Evolutionary conservation across 2,888 invertebrate genomes (phyloP), one percentile per base, ranked within the genome.

Genomic region (Xanthia icteritia): DNA sequence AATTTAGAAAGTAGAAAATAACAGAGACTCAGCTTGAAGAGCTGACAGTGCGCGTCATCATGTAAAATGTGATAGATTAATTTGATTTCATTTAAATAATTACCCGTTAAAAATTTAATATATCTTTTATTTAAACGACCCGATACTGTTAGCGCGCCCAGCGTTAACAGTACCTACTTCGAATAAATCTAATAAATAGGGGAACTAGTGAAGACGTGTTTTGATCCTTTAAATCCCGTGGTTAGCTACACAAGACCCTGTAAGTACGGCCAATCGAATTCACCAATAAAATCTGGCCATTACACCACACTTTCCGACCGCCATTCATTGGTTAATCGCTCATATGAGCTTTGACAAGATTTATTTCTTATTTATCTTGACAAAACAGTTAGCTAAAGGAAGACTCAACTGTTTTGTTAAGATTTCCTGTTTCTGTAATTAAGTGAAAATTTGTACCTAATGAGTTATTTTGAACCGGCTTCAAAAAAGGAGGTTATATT

Each of bases 221-320:
- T 80, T 86, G 79, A 84, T 81, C 76, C 79, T 70, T 74, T 78
- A 81, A 84, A 72, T 67, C 67, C 67, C 61, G 65, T 75, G 84
- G 82, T 84, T 79, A 86, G 54, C 72, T 79, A 74, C 82, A 82
- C 75, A 80, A 79, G 75, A 77, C 69, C 79, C 76, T 68, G 64
- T 77, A 67, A 82, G 80, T 76, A 79, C 76, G 77, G 72, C 74
- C 79, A 85, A 86, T 87, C 75, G 83, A 87, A 84, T 87, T 84
- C 76, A 71, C 81, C 77, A 81, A 87, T 87, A 84, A 87, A 87
- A 87, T 86, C 56, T 79, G 77, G 45, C 73, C 74, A 84, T 86
- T 86, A 81, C 76, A 69, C 73, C 77, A 75, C 77, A 80, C 77
- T 78, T 71, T 77, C 76, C 77, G 69, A 70, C 66, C 69, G 31